Conservation (phyloP, 1,140 invertebrate genomes). For the Anthonomus grandis region DNA sequence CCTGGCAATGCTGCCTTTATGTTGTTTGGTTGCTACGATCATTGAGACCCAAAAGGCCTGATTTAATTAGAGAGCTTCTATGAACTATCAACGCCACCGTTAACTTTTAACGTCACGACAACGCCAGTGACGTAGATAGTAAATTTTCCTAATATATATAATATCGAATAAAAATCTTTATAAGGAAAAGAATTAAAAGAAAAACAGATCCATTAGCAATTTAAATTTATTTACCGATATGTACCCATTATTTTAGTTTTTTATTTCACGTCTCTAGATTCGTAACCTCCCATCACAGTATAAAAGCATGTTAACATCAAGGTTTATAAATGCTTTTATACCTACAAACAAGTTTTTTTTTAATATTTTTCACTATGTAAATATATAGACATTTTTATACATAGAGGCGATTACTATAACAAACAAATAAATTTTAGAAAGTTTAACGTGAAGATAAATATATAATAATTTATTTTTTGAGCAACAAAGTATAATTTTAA, state of each 20-base stretch:
- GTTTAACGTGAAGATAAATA: constrained; percentile 10
- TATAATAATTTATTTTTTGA: constrained; percentile 8
- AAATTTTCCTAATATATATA: too few species aligned
- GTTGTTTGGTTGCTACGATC: too few species aligned
- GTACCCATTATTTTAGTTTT: constrained; percentile 35
- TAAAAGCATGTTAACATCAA: constrained; percentile 19
- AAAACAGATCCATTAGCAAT: constrained; percentile 8
- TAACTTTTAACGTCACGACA: too few species aligned
- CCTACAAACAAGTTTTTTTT: constrained; percentile 3
- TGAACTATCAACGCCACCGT: too few species aligned
- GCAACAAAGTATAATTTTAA: constrained; percentile 5
- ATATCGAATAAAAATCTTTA: too few species aligned
- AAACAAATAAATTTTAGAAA: constrained; percentile 15
- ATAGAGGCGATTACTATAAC: constrained; percentile 25
- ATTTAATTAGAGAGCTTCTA: too few species aligned
- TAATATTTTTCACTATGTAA: constrained; percentile 16
- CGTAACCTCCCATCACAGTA: constrained; percentile 25
- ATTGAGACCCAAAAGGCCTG: too few species aligned
- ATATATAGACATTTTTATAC: constrained; percentile 32
- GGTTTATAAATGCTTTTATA: neutral
- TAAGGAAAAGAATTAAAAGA: neutral
- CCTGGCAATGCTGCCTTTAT: too few species aligned
- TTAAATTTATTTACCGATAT: constrained; percentile 35
- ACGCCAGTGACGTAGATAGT: too few species aligned
- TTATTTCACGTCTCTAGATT: constrained; percentile 22